Conservation (phyloP, 92 coral and sea anemone genomes). For the Chrysogorgia sp. region DNA sequence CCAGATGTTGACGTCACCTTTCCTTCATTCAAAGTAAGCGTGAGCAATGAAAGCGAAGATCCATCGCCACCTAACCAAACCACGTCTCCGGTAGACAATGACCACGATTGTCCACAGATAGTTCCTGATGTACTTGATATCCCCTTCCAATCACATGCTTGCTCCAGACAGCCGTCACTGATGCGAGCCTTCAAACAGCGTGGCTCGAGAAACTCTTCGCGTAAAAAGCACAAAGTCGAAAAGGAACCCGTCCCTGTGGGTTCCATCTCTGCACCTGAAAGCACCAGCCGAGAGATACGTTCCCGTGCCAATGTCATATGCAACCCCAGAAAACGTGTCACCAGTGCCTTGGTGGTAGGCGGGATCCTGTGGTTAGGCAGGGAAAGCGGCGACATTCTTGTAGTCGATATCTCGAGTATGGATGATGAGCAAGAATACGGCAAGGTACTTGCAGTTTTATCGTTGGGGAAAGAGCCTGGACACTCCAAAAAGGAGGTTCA, state of each 20-base stretch:
- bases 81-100: background rate
- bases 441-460: slow-evolving; percentile 20
- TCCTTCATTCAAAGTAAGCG: background rate
- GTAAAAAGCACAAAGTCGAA: background rate
- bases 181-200: slow-evolving; percentile 5
- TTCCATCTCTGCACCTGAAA: background rate
- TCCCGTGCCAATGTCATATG: slow-evolving; percentile 29
- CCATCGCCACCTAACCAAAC: background rate
- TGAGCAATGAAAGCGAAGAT: background rate
- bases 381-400: slow-evolving; percentile 29
- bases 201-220: slow-evolving; percentile 10
- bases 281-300: background rate
- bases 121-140: slow-evolving; percentile 20
- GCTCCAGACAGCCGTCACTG: slow-evolving; percentile 22
- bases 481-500: slow-evolving; percentile 13
- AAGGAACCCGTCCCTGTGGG: background rate
- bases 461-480: slow-evolving; percentile 14
- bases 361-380: slow-evolving; percentile 36
- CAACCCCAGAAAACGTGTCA: slow-evolving; percentile 15
- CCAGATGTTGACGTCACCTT: background rate
- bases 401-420: slow-evolving; percentile 11
- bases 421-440: slow-evolving; percentile 9
- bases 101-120: background rate
- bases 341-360: slow-evolving; percentile 19
- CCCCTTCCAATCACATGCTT: background rate